Evolutionary conservation across 2,888 invertebrate genomes (phyloP), one percentile per base, ranked within the genome.

Genomic region (Caenorhabditis imperialis): DNA sequence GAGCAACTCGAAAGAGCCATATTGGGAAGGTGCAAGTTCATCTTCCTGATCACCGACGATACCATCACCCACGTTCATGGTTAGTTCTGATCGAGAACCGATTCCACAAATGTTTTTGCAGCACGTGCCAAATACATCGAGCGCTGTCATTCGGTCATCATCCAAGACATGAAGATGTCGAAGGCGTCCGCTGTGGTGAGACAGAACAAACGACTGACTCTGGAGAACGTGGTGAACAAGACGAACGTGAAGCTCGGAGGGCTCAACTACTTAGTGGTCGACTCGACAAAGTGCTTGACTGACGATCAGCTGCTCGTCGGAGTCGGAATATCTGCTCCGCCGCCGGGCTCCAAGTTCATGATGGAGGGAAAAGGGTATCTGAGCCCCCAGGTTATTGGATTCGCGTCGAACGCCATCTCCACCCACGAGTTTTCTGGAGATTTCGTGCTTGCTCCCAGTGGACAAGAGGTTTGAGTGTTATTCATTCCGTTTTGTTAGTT

Each of bases 161-260:
- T 60, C 14, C 71, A 71, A 27, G 61, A 74, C n/a, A 50, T 67
- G 57, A 58, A 23, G 12, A 47, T 60, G 16, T 45, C 45, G 4
- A 60, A 20, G 10, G 58, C 54, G 1, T 3, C 14, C 3, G n/a
- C 20, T 62, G 60, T 79, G 62, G 23, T 69, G 48, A 12, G 18
- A 12, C 18, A 61, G 55, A 40, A 63, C 45, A 45, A 79, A 37
- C 27, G 33, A 8, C 67, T 73, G 14, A 82, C 84, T 0, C n/a
- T 86, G 48, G 81, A 84, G 25, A 85, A 85, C 54, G 65, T 85
- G 35, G 44, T 85, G 23, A 47, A 57, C 55, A 85, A 83, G 63
- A 80, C 77, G n/a, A 85, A 79, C 57, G 50, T 77, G 18, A 83
- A 84, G 50, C 61, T 82, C 12, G 84, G 84, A 30, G 84, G 84